A percentile compares a stretch with the other conserved stretches of the same genome.
These are phyloP conservation scores for Rhinella marina DNA, from an alignment of 2,797 vertebrate genomes.

Conservation along the genomic window DNA sequence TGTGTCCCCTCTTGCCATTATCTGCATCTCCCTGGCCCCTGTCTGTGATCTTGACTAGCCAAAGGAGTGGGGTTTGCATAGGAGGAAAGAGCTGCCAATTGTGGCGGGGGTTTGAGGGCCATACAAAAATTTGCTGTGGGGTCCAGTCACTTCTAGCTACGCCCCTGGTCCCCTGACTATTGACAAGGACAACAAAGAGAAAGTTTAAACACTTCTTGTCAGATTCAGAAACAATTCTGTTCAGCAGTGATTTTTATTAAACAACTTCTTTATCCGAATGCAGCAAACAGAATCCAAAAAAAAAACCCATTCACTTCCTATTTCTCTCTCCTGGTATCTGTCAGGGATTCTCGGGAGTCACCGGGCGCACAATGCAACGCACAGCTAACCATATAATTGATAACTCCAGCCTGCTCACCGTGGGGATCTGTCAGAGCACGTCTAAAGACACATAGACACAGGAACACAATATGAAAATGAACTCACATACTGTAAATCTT, in stretches of 20 bases:
- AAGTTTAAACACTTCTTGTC: background rate
- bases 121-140: no score
- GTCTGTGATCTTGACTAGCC: no score
- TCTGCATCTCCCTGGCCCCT: no score
- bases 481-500: constrained; percentile 72
- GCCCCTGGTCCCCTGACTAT: no score
- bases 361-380: constrained; percentile 72
- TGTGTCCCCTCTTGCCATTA: no score
- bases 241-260: constrained; percentile 59
- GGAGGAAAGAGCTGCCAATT: no score
- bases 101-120: no score
- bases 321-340: constrained; percentile 72
- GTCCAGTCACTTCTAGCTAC: no score
- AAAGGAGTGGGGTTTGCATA: no score
- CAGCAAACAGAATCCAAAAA: constrained; percentile 25
- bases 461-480: constrained; percentile 75
- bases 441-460: constrained; percentile 74
- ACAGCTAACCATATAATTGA: constrained; percentile 81
- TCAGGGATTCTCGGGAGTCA: constrained; percentile 71
- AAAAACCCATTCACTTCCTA: constrained; percentile 69
- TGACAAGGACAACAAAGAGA: background rate
- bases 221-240: background rate
- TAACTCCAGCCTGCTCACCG: constrained; percentile 78
- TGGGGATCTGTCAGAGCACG: constrained; percentile 79
- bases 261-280: constrained; percentile 67